These are phyloP conservation scores for Oryctolagus cuniculus DNA, from an alignment of 2,113 vertebrate genomes.

Conservation along the genomic window DNA sequence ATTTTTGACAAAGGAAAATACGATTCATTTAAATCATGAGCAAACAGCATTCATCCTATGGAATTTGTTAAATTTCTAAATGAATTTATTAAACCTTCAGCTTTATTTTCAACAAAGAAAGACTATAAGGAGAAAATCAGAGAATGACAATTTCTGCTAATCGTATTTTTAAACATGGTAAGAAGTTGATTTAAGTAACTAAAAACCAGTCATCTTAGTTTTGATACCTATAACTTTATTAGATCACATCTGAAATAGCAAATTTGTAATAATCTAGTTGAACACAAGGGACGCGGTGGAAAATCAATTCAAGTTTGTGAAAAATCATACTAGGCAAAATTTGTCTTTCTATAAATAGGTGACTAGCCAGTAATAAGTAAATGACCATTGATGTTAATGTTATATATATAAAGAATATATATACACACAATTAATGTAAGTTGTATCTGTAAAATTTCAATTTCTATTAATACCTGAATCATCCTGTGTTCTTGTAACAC, in stretches of 20 bases:
- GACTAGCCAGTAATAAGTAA: neutral
- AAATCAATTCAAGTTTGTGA: neutral
- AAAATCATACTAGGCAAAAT: neutral
- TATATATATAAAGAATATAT: neutral
- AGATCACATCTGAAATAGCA: neutral
- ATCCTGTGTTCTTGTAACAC: neutral
- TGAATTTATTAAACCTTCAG: neutral
- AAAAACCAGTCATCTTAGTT: neutral
- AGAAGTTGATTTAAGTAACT: neutral
- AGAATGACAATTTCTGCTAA: neutral
- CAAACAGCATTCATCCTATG: neutral
- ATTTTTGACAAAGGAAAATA: neutral
- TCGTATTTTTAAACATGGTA: neutral
- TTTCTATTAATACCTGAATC: neutral
- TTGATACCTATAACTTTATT: neutral
- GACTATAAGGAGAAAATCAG: neutral
- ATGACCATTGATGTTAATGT: neutral
- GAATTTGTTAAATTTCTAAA: neutral
- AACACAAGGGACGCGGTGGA: neutral
- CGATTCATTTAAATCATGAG: neutral
- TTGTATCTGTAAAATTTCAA: neutral
- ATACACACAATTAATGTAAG: neutral
- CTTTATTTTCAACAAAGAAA: neutral
- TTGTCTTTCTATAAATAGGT: neutral
- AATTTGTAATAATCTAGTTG: neutral